Evolutionary conservation across 2,113 vertebrate species (phyloP), one percentile per base, ranked within the genome.

Genomic region (Scartelaos histophorus): DNA sequence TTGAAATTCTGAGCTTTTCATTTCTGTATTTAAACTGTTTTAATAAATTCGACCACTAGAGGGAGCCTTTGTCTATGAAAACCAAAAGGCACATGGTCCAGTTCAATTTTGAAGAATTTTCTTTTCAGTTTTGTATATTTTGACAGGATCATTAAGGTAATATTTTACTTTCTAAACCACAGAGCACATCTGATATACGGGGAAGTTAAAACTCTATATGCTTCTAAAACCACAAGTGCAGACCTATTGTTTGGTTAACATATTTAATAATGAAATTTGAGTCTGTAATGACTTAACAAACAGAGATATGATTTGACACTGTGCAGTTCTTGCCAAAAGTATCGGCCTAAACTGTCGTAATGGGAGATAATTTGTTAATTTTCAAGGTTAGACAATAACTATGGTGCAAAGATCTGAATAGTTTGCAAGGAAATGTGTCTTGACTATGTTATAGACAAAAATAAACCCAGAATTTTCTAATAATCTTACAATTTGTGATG

Each of bases 1-100:
- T 51, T 17, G 19, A 51, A 1, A 7, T 51, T 43, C 9, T 38
- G 38, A 38, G 5, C 38, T 38, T 38, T 38, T 38, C n/a, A n/a
- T n/a, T 29, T 29, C 2, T 29, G 29, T 29, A 29, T 29, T 29
- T 29, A 2, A 60, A 10, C 15, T n/a, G 16, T 19, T 35, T 2
- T 62, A 19, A 43, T 13, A 25, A 6, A 24, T 43, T 47, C 3
- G 6, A 81, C 87, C 88, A 81, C 72, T 74, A 91, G 90, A 74
- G 79, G 84, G 87, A 75, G 81, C 79, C 85, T 76, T 85, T 65
- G 74, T 12, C 80, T 76, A 69, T 58, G 57, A 71, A 76, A 49
- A 38, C 3, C 34, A 60, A 9, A 69, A 46, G 4, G 45, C 7
- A 43, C 7, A 16, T 11, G 1, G 3, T 16, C 2, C 34, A 38